phyloP scores from a whole-genome alignment of 1,140 invertebrate genomes.

The Oscheius sp. region DNA sequence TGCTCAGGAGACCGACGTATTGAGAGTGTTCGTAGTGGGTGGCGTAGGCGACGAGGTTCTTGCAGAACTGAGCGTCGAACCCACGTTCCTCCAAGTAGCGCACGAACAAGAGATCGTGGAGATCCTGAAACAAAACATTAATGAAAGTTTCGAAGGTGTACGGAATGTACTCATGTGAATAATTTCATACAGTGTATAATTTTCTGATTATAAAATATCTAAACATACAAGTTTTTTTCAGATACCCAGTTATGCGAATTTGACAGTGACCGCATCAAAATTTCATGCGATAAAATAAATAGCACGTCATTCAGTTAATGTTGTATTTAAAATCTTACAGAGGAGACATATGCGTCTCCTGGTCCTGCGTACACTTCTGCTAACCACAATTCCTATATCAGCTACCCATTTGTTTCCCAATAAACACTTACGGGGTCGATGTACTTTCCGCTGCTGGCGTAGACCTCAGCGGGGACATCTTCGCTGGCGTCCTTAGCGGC shows the following conservation, averaged over 20 bases:
- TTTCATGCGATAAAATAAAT: no score
- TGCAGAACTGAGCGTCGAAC: slow-evolving; percentile 53
- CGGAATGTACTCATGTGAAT: no score
- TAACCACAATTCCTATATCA: background rate
- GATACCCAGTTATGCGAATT: no score
- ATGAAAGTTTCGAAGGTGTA: slow-evolving; percentile 13
- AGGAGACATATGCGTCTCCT: no score
- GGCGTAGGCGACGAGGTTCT: slow-evolving; percentile 38
- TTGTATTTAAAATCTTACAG: no score
- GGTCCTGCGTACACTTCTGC: no score
- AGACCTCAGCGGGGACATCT: slow-evolving; percentile 50
- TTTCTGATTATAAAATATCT: background rate
- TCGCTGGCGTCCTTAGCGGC: slow-evolving; percentile 49
- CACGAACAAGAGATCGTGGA: slow-evolving; percentile 59
- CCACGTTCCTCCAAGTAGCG: slow-evolving; percentile 59
- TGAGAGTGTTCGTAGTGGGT: slow-evolving; percentile 56
- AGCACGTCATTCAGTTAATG: no score
- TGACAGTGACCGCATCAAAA: no score
- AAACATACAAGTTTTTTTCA: no score
- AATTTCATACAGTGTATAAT: no score
- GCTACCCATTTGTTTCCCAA: background rate
- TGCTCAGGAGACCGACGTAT: slow-evolving; percentile 51
- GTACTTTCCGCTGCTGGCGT: slow-evolving; percentile 58
- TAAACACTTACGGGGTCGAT: slow-evolving; percentile 49
- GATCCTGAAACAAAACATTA: slow-evolving; percentile 39